These are phyloP conservation scores for Drosophila saltans DNA, from an alignment of 1,140 invertebrate species.

Conservation along the genomic window DNA sequence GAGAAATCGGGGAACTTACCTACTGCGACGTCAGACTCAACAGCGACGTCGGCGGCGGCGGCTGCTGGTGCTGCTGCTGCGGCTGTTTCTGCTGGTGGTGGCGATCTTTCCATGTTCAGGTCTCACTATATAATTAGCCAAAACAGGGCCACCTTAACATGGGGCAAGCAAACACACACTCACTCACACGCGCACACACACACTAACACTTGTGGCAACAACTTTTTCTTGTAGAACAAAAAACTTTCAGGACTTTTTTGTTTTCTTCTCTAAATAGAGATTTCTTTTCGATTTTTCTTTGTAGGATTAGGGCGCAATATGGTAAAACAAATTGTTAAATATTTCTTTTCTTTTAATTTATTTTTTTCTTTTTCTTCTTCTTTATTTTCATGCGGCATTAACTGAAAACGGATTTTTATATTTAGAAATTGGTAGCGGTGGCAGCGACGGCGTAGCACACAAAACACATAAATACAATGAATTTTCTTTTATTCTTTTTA, in stretches of 20 bases:
- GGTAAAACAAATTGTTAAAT: conserved; percentile 24
- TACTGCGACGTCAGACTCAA: conserved; percentile 37
- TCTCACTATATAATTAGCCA: conserved; percentile 74
- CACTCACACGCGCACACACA: not conserved
- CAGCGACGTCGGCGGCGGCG: conserved; percentile 32
- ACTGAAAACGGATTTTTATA: conserved; percentile 53
- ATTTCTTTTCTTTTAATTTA: conserved; percentile 2
- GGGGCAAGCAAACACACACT: conserved; percentile 27
- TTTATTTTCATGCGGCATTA: conserved; percentile 43
- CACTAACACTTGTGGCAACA: not conserved
- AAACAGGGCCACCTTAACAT: conserved; percentile 70
- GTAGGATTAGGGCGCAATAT: conserved; percentile 46
- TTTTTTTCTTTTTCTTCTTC: conserved; percentile 27
- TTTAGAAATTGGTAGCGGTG: conserved; percentile 55
- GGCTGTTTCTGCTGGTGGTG: conserved; percentile 13
- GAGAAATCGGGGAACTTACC: conserved; percentile 55
- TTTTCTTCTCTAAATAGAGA: conserved; percentile 5
- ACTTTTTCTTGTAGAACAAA: not conserved
- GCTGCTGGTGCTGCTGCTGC: not conserved
- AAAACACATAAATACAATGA: conserved; percentile 30
- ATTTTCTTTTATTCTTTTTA: conserved; percentile 41
- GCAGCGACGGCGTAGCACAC: conserved; percentile 27
- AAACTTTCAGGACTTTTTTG: conserved; percentile 55
- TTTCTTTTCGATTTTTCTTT: conserved; percentile 20
- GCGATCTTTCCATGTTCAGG: conserved; percentile 70